Percentiles rank a stretch among this genome's conserved stretches.
phyloP scores from a whole-genome alignment of 2,888 invertebrate species.

The Luperina testacea region DNA sequence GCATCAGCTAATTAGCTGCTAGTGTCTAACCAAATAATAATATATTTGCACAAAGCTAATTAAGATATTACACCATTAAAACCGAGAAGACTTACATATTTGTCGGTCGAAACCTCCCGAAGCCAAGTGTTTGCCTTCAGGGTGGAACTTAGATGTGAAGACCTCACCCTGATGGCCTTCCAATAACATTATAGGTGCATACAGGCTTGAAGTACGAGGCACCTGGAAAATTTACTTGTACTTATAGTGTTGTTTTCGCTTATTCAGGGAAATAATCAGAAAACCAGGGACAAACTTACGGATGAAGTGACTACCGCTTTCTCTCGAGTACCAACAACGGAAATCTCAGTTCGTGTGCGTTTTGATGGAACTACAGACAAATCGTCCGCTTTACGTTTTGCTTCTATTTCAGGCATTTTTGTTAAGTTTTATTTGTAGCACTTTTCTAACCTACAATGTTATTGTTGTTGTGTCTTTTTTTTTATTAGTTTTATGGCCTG shows the following conservation, averaged over 20 bases:
- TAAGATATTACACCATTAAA: neutral
- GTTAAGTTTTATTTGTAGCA: neutral
- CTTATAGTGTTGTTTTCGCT: neutral
- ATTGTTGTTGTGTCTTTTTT: conserved; percentile 30
- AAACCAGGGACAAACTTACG: conserved; percentile 85
- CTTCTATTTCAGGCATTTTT: conserved; percentile 87
- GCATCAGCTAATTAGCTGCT: no score
- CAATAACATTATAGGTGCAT: conserved; percentile 98
- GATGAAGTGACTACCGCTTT: conserved; percentile 93
- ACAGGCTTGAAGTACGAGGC: conserved; percentile 95
- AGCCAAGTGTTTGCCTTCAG: conserved; percentile 98
- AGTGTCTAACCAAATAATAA: no score
- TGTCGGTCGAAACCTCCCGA: conserved; percentile 98
- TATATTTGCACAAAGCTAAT: neutral
- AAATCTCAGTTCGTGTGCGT: conserved; percentile 92
- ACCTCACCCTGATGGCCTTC: conserved; percentile 99
- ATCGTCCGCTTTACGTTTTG: conserved; percentile 92
- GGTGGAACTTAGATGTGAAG: conserved; percentile 97
- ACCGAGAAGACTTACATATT: conserved; percentile 93
- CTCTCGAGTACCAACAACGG: conserved; percentile 93
- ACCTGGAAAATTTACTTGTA: conserved; percentile 84
- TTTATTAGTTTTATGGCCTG: no score
- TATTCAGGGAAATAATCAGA: neutral
- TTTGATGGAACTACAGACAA: conserved; percentile 91
- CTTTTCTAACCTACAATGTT: conserved; percentile 58